Evolutionary conservation across 2,888 invertebrate genomes (phyloP).

Genomic region (Sicus ferrugineus): DNA sequence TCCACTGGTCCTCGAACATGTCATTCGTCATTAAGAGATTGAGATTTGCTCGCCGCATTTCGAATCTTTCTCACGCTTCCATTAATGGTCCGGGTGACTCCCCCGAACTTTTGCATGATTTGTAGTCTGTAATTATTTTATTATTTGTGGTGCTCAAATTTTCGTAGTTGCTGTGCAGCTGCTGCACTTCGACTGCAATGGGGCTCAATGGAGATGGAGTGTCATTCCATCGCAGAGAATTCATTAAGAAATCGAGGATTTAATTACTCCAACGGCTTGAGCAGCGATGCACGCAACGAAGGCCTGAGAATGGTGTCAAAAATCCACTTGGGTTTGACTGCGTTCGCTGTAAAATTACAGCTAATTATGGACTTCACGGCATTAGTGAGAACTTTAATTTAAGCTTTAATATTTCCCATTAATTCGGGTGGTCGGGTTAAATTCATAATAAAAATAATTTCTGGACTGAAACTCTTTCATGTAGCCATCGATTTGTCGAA

Average conservation of each 20-base stretch:
- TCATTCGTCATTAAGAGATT: constrained; percentile 20
- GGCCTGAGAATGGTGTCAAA: constrained; percentile 25
- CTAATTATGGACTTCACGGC: constrained; percentile 2
- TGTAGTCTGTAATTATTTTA: constrained; percentile 57
- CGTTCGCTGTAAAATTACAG: constrained; percentile 15
- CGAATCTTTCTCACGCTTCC: constrained; percentile 62
- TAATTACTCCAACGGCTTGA: constrained; percentile 37
- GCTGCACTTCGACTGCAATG: constrained; percentile 5
- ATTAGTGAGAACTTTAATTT: constrained; percentile 12
- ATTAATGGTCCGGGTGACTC: constrained; percentile 56
- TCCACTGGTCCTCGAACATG: constrained; percentile 14
- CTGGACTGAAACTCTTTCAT: too few relatives aligned
- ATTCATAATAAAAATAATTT: neutral
- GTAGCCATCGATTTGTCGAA: neutral
- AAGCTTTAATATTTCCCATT: too few relatives aligned
- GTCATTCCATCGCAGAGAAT: constrained; percentile 37
- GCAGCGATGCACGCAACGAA: constrained; percentile 17
- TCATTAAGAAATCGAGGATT: constrained; percentile 39
- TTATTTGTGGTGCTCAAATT: constrained; percentile 14
- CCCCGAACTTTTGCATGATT: constrained; percentile 65
- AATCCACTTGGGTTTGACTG: neutral
- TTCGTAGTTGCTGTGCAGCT: neutral
- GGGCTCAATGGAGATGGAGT: constrained; percentile 21
- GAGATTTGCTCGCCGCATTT: constrained; percentile 27
- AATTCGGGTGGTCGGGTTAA: neutral